A percentile compares a stretch with the other conserved stretches of the same genome.
phyloP scores from a whole-genome alignment of 2,888 invertebrate genomes.

The Cantharis nigra region DNA sequence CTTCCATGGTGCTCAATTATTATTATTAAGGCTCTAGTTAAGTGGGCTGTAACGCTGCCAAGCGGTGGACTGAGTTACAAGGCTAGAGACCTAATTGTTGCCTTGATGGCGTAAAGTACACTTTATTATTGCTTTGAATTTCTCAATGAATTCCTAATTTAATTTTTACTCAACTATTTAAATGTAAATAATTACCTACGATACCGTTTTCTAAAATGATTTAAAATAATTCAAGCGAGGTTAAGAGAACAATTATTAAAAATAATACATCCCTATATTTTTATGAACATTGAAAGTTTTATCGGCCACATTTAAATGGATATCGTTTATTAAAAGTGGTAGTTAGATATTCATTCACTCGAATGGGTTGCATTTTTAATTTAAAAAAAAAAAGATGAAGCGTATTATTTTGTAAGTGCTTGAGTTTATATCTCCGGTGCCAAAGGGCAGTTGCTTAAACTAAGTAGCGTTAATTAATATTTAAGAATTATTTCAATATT shows the following conservation, averaged over 20 bases:
- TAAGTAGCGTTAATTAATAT: conserved; percentile 34
- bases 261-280: not conserved
- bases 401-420: conserved; percentile 3
- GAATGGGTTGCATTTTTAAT: not conserved
- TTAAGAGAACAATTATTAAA: not conserved
- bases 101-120: conserved; percentile 41
- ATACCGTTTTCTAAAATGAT: not conserved
- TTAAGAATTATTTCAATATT: conserved; percentile 29
- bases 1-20: conserved; percentile 72
- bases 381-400: not conserved
- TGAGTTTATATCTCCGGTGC: conserved; percentile 38
- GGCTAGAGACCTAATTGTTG: conserved; percentile 42
- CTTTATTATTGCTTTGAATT: conserved; percentile 4
- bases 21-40: conserved; percentile 34
- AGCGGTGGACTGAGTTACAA: conserved; percentile 47
- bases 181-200: not conserved
- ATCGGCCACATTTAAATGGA: not conserved
- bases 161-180: not conserved
- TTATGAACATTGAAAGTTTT: not conserved
- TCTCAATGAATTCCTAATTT: conserved; percentile 6
- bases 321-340: not conserved
- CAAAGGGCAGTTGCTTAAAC: conserved; percentile 49
- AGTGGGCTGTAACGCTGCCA: conserved; percentile 43
- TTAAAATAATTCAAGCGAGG: not conserved
- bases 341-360: not conserved